A percentile compares a stretch with the other conserved stretches of the same genome.
Conservation (phyloP, 2,888 invertebrate species). For the Trachelus troglodyta region DNA sequence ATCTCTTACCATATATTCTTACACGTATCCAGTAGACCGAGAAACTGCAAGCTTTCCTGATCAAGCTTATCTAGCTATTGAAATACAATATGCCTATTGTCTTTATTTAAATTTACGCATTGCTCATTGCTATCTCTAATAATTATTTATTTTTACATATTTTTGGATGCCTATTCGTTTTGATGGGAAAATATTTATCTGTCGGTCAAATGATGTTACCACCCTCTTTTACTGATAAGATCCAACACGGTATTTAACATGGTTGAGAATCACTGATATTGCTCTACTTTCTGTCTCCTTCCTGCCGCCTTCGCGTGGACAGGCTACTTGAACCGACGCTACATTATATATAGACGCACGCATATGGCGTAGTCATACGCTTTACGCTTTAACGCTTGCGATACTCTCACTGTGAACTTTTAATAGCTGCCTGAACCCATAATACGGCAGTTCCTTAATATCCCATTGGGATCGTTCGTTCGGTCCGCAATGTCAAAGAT, state of each 20-base stretch:
- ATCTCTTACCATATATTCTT: background rate
- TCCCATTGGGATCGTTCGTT: background rate
- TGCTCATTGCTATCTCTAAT: background rate
- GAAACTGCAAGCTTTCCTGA: background rate
- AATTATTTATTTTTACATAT: background rate
- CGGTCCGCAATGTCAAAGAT: background rate
- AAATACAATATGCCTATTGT: background rate
- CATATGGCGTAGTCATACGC: conserved; percentile 9
- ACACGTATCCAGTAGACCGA: background rate
- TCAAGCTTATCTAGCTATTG: background rate
- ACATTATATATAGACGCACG: conserved; percentile 30
- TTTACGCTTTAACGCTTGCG: background rate
- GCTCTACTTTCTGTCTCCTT: conserved; percentile 43
- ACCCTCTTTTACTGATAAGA: background rate
- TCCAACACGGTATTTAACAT: background rate
- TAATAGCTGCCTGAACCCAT: background rate
- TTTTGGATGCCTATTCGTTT: background rate
- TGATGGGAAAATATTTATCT: background rate
- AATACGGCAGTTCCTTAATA: background rate
- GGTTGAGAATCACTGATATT: conserved; percentile 42
- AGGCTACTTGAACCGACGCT: conserved; percentile 18
- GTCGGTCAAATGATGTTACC: background rate
- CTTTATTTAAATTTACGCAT: background rate
- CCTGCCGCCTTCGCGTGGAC: conserved; percentile 30
- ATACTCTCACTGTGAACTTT: background rate